A percentile compares a stretch with the other conserved stretches of the same genome.
These are phyloP conservation scores for Lepidurus packardi DNA, from an alignment of 1,140 invertebrate species.

Conservation along the genomic window DNA sequence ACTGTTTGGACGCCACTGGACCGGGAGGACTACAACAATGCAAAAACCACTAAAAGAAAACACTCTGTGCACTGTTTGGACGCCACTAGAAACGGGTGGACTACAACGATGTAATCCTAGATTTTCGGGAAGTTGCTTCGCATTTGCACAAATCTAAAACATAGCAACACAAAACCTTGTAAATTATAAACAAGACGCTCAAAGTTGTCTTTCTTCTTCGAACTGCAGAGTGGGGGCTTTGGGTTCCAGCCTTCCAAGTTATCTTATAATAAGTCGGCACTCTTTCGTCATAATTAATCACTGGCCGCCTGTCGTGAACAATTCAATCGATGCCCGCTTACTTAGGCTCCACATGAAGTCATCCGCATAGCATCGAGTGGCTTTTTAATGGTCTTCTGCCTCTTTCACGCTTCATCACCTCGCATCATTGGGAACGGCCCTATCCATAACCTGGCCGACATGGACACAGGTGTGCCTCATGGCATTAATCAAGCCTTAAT, in stretches of 20 bases:
- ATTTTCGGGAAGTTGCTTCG: neutral
- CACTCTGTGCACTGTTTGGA: too few relatives aligned
- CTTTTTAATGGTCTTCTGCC: neutral
- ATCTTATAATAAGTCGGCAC: neutral
- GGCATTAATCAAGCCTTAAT: conserved; percentile 19
- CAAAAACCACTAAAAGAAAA: too few relatives aligned
- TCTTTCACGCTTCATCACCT: conserved; percentile 21
- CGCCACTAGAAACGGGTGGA: too few relatives aligned
- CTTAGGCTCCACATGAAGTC: neutral
- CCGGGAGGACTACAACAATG: neutral
- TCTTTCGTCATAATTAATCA: conserved; percentile 22
- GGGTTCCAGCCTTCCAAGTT: neutral
- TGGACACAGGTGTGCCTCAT: conserved; percentile 6
- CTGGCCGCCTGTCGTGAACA: conserved; percentile 8
- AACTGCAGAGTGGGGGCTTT: neutral
- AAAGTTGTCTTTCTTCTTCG: too few relatives aligned
- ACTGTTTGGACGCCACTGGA: neutral
- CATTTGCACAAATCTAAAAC: neutral
- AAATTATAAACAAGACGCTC: too few relatives aligned
- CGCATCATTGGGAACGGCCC: neutral
- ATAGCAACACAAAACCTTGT: neutral
- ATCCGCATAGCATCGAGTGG: neutral
- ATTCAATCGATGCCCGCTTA: neutral
- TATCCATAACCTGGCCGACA: neutral
- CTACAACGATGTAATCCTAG: too few relatives aligned